Evolutionary conservation across 2,113 vertebrate species (phyloP), one percentile per base, ranked within the genome.

Genomic region (Tor tambroides): DNA sequence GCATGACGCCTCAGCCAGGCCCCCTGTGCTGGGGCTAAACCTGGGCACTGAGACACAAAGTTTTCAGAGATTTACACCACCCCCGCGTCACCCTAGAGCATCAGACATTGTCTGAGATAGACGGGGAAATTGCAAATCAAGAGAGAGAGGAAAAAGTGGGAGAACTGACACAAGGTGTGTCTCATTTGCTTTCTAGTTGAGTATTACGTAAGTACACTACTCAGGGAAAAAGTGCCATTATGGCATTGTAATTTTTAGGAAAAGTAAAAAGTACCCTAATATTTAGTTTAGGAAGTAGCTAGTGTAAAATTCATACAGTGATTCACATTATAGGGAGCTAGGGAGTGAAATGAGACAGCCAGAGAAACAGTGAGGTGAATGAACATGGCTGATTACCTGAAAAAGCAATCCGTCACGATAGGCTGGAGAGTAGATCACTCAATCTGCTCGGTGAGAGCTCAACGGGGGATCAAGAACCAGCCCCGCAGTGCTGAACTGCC

Each of bases 371-470:
- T 94, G 92, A 94, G 93, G 94, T 93, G 93, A 95, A 96, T 93
- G 94, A 95, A 95, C 93, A 93, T 92, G 94, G 95, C 95, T 95
- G 94, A 96, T 96, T 96, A 96, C 95, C 95, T 96, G 95, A 95
- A 95, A 97, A 96, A 96, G 95, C 94, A 95, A 95, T 96, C 94
- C 91, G 95, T 94, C 92, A 95, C 93, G 95, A 95, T 90, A 86
- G 95, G 93, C 92, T 89, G 46, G 92, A 94, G 93, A 93, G 93
- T 93, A 93, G 94, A 95, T 93, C 92, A 94, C 93, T 94, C 96
- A 95, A 96, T 95, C 95, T 95, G 95, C 96, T 91, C 91, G 93
- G 49, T 84, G 85, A 86, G 85, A 94, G 93, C 92, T 89, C 92
- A 61, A 49, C 35, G 41, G 71, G 88, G 90, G 93, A 92, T 93